Evolutionary conservation across 2,797 vertebrate species (phyloP), one percentile per base, ranked within the genome.

Genomic region (Otolemur crassicaudatus): DNA sequence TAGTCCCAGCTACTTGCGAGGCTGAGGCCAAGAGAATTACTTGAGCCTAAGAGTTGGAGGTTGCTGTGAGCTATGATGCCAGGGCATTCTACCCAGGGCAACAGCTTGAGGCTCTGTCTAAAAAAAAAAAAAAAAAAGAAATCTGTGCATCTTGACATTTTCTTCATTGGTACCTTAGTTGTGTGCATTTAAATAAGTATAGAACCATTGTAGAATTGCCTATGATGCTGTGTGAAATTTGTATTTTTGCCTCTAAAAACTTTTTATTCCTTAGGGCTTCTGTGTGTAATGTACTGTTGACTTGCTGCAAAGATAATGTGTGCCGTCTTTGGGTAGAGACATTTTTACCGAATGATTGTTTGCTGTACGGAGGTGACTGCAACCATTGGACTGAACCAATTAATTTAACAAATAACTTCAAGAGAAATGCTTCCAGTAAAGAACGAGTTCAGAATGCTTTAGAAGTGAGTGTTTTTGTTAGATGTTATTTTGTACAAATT

Each of bases 311-410:
- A 98, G 99, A 99, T 99, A 99, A 99, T 17, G 99, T 99, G 84
- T 99, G 99, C 98, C 99, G 99, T 34, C 99, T 99, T 53, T 99
- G 99, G 99, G 99, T 99, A 94, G 99, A 99, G 98, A 99, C 99
- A 2, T 98, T 99, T 97, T 98, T 99, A 98, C 99, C 99, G 43
- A 99, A 99, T 96, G 99, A 99, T 98, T 99, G 99, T 97, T 98
- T 99, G 67, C 98, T 99, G 17, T 99, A 99, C 2, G 99, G 99
- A 97, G 98, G 98, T 98, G 98, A 98, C 96, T 98, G 97, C 97
- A 99, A 94, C 98, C 98, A 98, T 29, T 97, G 97, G 98, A 98
- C 97, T 93, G 99, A 99, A 97, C 92, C 98, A 23, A 96, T 96
- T 19, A 98, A 97, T 96, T 98, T 98, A 97, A 96, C 98, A 80